Evolutionary conservation across 2,888 invertebrate genomes (phyloP), one percentile per base, ranked within the genome.

Genomic region (Nymphalis urticae): DNA sequence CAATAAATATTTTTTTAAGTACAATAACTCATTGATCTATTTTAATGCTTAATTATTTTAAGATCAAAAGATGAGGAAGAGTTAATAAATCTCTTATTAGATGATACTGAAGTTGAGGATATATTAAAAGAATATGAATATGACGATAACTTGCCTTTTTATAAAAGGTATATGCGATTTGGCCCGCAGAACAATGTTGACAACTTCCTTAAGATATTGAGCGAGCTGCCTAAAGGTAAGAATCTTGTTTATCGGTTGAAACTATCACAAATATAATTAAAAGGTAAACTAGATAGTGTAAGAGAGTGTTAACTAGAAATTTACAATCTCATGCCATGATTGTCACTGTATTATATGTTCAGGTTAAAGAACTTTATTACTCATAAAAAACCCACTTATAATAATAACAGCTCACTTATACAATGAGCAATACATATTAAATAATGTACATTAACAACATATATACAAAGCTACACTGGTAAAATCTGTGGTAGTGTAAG

Each of bases 171-270:
- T 69, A 77, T 92, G 68, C 82, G 78, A 62, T 90, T 90, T 71
- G 82, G 85, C 51, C 72, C 83, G 6, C 84, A 86, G 1, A 92
- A 92, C 58, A 92, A 91, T 82, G 77, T 84, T 24, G 78, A 85
- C 6, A 92, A 91, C 69, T 87, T 92, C 73, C 75, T 79, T 53
- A 88, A 76, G 69, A 90, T 92, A 69, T 73, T 93, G 53, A 82
- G 82, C 5, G 89, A 92, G 71, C 70, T 93, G 27, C 93, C 93
- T 5, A 85, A 88, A 86, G 93, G 93, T 93, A 81, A 51, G 21
- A 48, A 50, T 17, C 27, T 6, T 32, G 27, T 50, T n/a, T 50
- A 7, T 8, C 19, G 8, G n/a, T 36, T n/a, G 5, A 54, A 10
- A 19, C 5, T 27, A n/a, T 36, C 42, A n/a, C 17, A 5, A 53